Percentiles rank a stretch among this genome's conserved stretches.
These are phyloP conservation scores for Cynopterus sphinx DNA, from an alignment of 2,797 vertebrate species.

Conservation along the genomic window DNA sequence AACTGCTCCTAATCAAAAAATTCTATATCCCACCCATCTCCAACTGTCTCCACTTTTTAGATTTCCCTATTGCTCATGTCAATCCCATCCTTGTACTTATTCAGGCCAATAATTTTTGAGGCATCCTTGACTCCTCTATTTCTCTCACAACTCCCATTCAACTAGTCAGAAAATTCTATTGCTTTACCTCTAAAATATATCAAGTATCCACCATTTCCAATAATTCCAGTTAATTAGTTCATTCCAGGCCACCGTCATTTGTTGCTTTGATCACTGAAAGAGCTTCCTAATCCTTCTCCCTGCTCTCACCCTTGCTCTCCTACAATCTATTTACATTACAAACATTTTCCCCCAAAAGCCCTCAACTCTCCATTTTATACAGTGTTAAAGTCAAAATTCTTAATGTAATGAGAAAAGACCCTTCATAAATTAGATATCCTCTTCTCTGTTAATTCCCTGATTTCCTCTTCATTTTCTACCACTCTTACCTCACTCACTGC, in stretches of 20 bases:
- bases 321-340: neutral
- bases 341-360: neutral
- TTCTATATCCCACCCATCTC: neutral
- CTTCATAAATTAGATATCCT: neutral
- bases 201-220: neutral
- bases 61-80: neutral
- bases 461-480: neutral
- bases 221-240: neutral
- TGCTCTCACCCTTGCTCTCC: neutral
- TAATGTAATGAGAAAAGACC: neutral
- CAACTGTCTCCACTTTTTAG: neutral
- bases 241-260: neutral
- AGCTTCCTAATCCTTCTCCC: neutral
- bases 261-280: neutral
- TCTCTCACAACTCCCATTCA: neutral
- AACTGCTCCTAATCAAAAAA: neutral
- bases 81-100: neutral
- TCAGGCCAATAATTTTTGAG: neutral
- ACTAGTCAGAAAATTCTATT: neutral
- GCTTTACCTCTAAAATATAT: neutral
- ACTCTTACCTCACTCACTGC: neutral
- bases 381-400: neutral
- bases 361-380: neutral
- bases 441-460: neutral
- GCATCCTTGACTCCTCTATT: neutral